These are phyloP conservation scores for Norana najaformis DNA, from an alignment of 2,888 invertebrate genomes.

Conservation along the genomic window DNA sequence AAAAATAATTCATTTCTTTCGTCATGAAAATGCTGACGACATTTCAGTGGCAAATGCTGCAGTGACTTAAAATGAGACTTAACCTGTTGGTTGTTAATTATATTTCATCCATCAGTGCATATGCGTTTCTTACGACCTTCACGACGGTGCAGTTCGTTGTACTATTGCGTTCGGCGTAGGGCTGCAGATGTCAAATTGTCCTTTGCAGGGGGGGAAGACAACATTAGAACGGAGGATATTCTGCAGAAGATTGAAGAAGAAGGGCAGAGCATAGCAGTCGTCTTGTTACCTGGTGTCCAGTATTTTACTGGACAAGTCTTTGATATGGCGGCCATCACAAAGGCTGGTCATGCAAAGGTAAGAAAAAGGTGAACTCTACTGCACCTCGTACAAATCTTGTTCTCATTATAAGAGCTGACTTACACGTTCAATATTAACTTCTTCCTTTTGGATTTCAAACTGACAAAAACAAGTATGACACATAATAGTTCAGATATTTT, in stretches of 20 bases:
- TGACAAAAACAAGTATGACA: not conserved
- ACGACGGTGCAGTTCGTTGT: too few relatives aligned
- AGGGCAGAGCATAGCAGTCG: conserved; percentile 65
- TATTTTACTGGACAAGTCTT: conserved; percentile 69
- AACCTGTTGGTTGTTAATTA: too few relatives aligned
- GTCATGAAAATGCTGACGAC: not conserved
- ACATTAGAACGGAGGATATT: conserved; percentile 65
- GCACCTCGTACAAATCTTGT: not conserved
- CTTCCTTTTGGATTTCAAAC: too few relatives aligned
- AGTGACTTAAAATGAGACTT: not conserved
- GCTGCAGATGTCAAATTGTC: too few relatives aligned
- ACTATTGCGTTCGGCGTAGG: too few relatives aligned
- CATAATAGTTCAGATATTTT: not conserved
- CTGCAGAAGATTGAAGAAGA: conserved; percentile 63
- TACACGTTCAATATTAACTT: too few relatives aligned
- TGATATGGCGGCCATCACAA: conserved; percentile 66
- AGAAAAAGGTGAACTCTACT: not conserved
- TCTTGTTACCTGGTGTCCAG: conserved; percentile 67
- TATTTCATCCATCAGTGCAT: too few relatives aligned
- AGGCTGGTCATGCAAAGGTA: conserved; percentile 33
- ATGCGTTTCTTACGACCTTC: not conserved
- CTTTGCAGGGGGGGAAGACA: conserved; percentile 55
- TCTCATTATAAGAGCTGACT: too few relatives aligned
- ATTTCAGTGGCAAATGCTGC: not conserved
- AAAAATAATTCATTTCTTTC: too few relatives aligned